phyloP scores from a whole-genome alignment of 2,888 invertebrate species.

The Urechis unicinctus region DNA sequence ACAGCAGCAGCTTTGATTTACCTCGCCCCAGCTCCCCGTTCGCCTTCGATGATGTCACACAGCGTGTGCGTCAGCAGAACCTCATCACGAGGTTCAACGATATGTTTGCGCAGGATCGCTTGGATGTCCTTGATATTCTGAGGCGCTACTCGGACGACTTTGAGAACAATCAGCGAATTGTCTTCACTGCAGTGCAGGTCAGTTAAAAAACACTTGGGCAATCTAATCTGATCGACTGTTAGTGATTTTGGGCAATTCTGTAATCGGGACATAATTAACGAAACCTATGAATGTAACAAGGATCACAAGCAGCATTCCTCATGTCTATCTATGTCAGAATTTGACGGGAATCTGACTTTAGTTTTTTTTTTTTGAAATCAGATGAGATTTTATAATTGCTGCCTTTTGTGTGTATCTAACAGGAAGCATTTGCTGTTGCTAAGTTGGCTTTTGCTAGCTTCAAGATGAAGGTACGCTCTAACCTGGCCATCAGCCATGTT shows the following conservation, averaged over 20 bases:
- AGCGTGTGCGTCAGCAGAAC: conserved; percentile 44
- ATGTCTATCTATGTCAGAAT: too few relatives aligned
- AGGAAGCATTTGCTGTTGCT: conserved; percentile 49
- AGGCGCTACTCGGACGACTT: conserved; percentile 43
- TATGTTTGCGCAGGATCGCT: conserved; percentile 45
- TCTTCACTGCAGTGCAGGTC: conserved; percentile 44
- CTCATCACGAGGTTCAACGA: conserved; percentile 46
- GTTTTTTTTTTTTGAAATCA: too few relatives aligned
- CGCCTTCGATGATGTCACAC: conserved; percentile 41
- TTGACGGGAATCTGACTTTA: too few relatives aligned
- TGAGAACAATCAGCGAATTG: conserved; percentile 48
- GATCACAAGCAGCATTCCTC: too few relatives aligned
- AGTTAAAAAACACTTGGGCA: not conserved
- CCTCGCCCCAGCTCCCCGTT: conserved; percentile 39
- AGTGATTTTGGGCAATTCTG: too few relatives aligned
- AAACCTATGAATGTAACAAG: too few relatives aligned
- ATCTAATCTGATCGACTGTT: too few relatives aligned
- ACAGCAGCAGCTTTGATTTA: not conserved
- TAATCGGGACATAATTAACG: too few relatives aligned
- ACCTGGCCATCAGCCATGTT: conserved; percentile 42
- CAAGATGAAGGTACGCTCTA: conserved; percentile 49
- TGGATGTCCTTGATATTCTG: conserved; percentile 48
- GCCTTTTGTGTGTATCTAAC: not conserved
- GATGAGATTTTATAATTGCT: not conserved
- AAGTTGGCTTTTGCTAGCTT: conserved; percentile 47